These are phyloP conservation scores for Halcyon malimbica DNA, from an alignment of 2,113 vertebrate genomes.

Conservation along the genomic window DNA sequence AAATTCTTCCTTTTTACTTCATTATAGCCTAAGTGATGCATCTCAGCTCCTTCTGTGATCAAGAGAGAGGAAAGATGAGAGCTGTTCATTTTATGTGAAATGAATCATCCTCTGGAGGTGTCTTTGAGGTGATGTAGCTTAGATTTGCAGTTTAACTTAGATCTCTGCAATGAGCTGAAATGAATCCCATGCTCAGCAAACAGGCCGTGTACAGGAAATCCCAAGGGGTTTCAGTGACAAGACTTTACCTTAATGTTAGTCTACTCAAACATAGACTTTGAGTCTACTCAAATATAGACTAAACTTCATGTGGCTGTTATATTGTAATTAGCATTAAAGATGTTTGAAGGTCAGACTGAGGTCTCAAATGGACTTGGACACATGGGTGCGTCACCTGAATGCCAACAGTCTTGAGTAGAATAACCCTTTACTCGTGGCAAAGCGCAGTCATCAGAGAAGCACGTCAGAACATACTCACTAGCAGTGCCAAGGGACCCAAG, in stretches of 20 bases:
- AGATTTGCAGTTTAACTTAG: background rate
- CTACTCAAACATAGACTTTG: background rate
- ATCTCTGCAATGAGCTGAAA: background rate
- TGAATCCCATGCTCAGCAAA: background rate
- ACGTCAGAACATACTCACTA: background rate
- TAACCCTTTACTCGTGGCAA: background rate
- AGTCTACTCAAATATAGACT: background rate
- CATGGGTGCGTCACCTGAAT: background rate
- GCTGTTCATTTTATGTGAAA: background rate
- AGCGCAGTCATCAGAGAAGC: background rate
- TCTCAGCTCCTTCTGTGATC: background rate
- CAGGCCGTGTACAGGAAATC: background rate
- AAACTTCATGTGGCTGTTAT: background rate
- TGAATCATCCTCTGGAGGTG: background rate
- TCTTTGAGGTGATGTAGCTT: background rate
- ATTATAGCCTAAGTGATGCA: background rate
- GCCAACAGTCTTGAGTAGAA: background rate
- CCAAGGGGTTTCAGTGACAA: background rate
- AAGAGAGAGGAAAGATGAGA: background rate
- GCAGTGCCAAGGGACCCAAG: background rate
- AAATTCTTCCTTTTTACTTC: background rate
- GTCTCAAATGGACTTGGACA: background rate
- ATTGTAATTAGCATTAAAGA: background rate
- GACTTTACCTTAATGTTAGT: background rate
- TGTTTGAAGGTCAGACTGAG: accelerated